Conservation (phyloP, 2,797 vertebrate species). For the Crenichthys baileyi region DNA sequence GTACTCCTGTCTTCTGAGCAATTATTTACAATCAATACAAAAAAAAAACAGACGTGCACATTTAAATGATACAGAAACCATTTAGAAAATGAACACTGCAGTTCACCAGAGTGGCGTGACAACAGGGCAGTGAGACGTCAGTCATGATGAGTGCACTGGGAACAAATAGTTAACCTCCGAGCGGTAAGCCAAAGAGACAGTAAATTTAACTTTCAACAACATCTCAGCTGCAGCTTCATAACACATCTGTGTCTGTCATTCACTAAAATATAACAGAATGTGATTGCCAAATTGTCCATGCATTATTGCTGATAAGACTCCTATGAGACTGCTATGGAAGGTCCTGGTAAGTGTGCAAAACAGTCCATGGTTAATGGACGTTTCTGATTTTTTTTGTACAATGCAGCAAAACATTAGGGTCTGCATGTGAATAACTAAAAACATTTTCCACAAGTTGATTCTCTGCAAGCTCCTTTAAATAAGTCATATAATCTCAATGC, state of each 20-base stretch:
- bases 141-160: conserved; percentile 1
- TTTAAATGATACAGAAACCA: background rate
- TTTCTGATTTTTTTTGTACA: background rate
- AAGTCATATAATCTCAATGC: conserved; percentile 40
- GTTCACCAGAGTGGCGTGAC: background rate
- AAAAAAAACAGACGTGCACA: background rate
- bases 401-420: background rate
- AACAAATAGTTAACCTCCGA: conserved; percentile 6
- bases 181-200: conserved; percentile 14
- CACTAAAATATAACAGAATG: background rate
- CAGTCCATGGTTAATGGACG: background rate
- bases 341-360: background rate
- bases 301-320: background rate
- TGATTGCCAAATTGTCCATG: background rate
- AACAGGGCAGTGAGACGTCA: conserved; percentile 1
- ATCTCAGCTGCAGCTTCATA: conserved; percentile 26
- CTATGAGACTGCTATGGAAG: background rate
- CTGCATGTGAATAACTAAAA: conserved; percentile 37
- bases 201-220: conserved; percentile 30
- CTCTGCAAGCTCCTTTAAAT: conserved; percentile 51
- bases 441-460: conserved; percentile 41
- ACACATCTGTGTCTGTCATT: conserved; percentile 21
- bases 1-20: conserved; percentile 1
- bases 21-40: background rate
- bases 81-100: background rate